These are phyloP conservation scores for Ctenopoma kingsleyae DNA, from an alignment of 2,797 vertebrate genomes.

Conservation along the genomic window DNA sequence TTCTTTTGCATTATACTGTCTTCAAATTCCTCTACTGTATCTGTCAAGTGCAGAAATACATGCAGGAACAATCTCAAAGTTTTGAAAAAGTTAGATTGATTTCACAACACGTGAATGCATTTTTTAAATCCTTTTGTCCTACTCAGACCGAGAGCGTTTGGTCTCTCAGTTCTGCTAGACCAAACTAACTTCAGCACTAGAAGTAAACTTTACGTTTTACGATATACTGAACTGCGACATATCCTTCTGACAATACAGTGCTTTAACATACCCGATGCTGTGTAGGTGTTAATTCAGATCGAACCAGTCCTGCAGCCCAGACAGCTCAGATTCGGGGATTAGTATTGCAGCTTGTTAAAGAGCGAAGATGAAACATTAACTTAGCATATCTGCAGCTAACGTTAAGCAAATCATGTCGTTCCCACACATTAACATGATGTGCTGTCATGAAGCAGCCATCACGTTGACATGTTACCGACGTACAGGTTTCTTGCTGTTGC, in stretches of 20 bases:
- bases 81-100: conserved; percentile 32
- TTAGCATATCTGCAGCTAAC: neutral
- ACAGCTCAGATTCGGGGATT: conserved; percentile 66
- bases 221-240: neutral
- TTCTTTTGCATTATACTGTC: conserved; percentile 99
- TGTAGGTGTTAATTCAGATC: conserved; percentile 32
- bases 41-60: conserved; percentile 80
- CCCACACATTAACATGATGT: conserved; percentile 1
- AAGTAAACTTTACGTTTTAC: neutral
- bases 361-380: conserved; percentile 23
- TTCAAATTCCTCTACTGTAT: conserved; percentile 98
- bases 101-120: conserved; percentile 12
- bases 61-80: conserved; percentile 69
- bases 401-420: neutral
- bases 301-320: conserved; percentile 51
- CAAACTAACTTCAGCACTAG: conserved; percentile 20
- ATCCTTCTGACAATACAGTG: conserved; percentile 4
- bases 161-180: conserved; percentile 4
- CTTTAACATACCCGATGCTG: conserved; percentile 11
- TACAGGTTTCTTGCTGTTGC: conserved; percentile 25
- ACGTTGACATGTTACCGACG: conserved; percentile 36
- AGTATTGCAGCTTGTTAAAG: conserved; percentile 64
- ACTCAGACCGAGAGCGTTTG: conserved; percentile 4
- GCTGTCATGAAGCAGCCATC: conserved; percentile 14
- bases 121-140: conserved; percentile 23